Percentiles rank a stretch among this genome's conserved stretches.
phyloP scores from a whole-genome alignment of 2,113 vertebrate genomes.

The Clupea harengus region DNA sequence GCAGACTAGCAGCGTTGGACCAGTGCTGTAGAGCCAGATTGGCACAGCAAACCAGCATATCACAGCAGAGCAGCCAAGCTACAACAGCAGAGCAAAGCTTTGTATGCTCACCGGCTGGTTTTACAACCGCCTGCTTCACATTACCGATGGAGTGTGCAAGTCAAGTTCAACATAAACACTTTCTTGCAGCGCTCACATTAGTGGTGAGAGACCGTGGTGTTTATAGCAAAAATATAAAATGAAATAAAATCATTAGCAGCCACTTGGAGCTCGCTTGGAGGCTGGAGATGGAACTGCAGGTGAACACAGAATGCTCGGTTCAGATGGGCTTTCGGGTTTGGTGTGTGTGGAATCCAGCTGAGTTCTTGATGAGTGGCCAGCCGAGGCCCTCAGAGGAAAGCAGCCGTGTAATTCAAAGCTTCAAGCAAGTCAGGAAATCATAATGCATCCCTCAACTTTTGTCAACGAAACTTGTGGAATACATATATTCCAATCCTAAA shows the following conservation, averaged over 20 bases:
- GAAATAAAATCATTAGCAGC: not conserved
- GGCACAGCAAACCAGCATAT: not conserved
- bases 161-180: conserved; percentile 7
- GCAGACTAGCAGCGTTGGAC: not conserved
- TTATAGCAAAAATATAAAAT: conserved; percentile 11
- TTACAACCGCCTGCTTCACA: not conserved
- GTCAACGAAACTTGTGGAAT: not conserved
- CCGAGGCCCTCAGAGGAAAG: no score
- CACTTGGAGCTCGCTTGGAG: not conserved
- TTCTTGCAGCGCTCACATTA: not conserved
- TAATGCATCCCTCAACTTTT: not conserved
- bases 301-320: not conserved
- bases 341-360: no score
- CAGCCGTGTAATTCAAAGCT: no score
- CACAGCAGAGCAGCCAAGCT: not conserved
- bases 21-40: not conserved
- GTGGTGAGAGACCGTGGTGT: not conserved
- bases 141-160: conserved; percentile 14
- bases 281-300: not conserved
- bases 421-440: no score
- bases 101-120: not conserved
- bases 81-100: not conserved
- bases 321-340: no score
- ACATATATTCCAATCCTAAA: not conserved
- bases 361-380: no score